A percentile compares a stretch with the other conserved stretches of the same genome.
Evolutionary conservation across 2,797 vertebrate genomes (phyloP).

Genomic region (Acanthis flammea): DNA sequence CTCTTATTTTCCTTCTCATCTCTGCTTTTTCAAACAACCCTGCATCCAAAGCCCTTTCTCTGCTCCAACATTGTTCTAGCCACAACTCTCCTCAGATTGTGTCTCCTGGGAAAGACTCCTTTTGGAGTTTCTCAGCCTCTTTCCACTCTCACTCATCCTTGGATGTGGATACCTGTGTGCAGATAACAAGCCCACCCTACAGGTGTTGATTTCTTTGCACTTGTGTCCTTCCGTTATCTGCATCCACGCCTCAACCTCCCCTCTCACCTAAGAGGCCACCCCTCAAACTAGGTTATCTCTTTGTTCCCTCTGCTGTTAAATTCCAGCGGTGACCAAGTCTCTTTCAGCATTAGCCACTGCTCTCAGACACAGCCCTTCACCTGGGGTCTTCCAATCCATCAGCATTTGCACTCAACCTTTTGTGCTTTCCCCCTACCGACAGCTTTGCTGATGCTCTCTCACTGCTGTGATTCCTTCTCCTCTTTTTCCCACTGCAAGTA

Average conservation of each 20-base stretch:
- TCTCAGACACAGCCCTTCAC: background rate
- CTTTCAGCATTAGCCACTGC: background rate
- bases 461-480: background rate
- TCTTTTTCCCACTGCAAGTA: conserved; percentile 34
- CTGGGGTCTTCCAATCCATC: background rate
- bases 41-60: background rate
- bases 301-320: background rate
- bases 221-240: background rate
- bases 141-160: background rate
- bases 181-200: background rate
- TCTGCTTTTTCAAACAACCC: background rate
- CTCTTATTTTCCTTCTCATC: background rate
- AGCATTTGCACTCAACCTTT: background rate
- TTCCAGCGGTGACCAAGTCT: background rate
- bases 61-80: background rate
- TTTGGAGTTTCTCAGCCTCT: background rate
- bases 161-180: background rate
- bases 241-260: background rate
- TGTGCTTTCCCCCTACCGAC: background rate
- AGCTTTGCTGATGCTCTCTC: background rate
- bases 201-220: background rate
- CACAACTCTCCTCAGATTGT: background rate
- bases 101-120: background rate
- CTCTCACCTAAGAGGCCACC: background rate
- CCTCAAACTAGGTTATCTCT: background rate